Evolutionary conservation across 2,797 vertebrate species (phyloP), one percentile per base, ranked within the genome.

Genomic region (Australoheros facetus): DNA sequence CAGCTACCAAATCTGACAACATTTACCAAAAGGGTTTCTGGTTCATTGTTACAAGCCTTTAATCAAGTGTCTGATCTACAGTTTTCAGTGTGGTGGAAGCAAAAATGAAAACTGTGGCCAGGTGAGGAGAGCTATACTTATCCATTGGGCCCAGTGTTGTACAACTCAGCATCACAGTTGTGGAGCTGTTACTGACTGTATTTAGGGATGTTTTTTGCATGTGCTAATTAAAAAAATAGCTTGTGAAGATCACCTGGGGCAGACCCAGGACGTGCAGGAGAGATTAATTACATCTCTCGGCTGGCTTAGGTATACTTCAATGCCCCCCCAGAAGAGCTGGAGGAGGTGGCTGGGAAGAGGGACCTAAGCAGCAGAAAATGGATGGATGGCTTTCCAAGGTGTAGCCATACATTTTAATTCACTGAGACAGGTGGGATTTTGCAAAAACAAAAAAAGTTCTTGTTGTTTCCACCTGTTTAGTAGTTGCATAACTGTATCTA

Each of bases 401-500:
- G 45, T 48, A 48, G 45, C 45, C 16, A 42, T 4, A 16, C 19
- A 34, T 64, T 77, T 19, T 3, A 17, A 56, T 48, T 66, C 13
- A 23, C 23, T 23, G 7, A 57, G 57, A 74, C 53, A 14, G 26
- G 28, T 51, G 12, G 73, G 6, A 71, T 51, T 70, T 75, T 53
- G 1, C 30, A 37, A n/a, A 72, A 26, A 69, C 53, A 30, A 42
- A 45, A 2, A 48, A 34, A 34, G 26, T 53, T 16, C 28, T 23
- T 23, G 10, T 79, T 78, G 30, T 59, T 60, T 42, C 76, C 3
- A 1, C 6, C 37, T 73, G 84, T 79, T 82, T 30, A 73, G 70
- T 60, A 79, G 87, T 93, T 91, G 78, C 90, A 87, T 91, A 92
- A 94, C 74, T 79, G 69, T 71, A 84, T 89, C 81, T 86, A 84